A percentile compares a stretch with the other conserved stretches of the same genome.
Conservation (phyloP, 2,113 vertebrate species). For the Ageneiosus marmoratus region DNA sequence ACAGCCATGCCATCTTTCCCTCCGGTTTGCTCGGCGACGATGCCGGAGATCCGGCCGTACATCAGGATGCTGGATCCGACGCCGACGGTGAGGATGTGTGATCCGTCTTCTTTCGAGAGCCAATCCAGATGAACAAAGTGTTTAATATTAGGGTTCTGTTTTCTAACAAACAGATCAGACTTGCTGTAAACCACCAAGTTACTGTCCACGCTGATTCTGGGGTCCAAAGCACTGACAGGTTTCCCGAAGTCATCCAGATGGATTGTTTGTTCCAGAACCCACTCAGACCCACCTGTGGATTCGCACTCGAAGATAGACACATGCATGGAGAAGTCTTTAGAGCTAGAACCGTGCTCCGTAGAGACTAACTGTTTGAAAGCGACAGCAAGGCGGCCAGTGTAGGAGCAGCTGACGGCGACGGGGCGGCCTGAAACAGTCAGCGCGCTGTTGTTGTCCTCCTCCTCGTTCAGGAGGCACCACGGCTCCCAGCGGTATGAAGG, state of each 20-base stretch:
- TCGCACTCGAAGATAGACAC: constrained; percentile 98
- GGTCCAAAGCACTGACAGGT: constrained; percentile 85
- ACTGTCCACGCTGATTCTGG: constrained; percentile 92
- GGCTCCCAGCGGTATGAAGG: constrained; percentile 85
- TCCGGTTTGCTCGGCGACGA: constrained; percentile 88
- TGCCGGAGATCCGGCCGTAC: constrained; percentile 93
- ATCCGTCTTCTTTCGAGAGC: constrained; percentile 98
- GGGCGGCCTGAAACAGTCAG: constrained; percentile 87
- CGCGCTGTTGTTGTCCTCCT: constrained; percentile 89
- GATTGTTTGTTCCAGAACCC: constrained; percentile 96
- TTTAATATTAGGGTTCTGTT: constrained; percentile 93
- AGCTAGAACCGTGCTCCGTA: constrained; percentile 70
- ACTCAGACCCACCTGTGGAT: constrained; percentile 96
- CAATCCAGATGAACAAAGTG: constrained; percentile 97
- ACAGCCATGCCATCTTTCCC: constrained; percentile 92
- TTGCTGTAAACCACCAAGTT: constrained; percentile 98
- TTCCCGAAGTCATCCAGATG: constrained; percentile 90
- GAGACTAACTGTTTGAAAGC: constrained; percentile 88
- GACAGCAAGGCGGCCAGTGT: constrained; percentile 91
- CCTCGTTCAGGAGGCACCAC: constrained; percentile 95
- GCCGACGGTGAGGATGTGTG: constrained; percentile 95
- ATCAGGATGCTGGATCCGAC: constrained; percentile 97
- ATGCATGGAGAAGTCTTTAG: constrained; percentile 95
- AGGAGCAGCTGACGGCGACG: constrained; percentile 96
- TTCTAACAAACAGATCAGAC: constrained; percentile 86